phyloP scores from a whole-genome alignment of 2,888 invertebrate species.

The Ernsta delagoae region DNA sequence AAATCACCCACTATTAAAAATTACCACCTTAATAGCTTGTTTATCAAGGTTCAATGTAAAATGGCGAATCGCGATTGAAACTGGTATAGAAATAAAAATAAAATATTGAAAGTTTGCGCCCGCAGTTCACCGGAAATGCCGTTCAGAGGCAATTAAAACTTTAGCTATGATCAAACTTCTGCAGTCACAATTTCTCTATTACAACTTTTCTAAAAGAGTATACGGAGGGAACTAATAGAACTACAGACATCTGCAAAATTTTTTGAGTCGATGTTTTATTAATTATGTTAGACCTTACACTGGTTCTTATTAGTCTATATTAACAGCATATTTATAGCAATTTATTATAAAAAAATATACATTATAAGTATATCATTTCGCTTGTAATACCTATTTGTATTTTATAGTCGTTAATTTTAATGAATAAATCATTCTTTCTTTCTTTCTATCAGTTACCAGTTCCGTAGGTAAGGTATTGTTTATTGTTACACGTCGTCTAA shows the following conservation, averaged over 20 bases:
- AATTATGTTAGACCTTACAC: no score
- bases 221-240: background rate
- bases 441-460: no score
- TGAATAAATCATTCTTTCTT: no score
- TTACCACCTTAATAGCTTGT: conserved; percentile 4
- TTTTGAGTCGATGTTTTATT: background rate
- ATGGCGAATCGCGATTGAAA: conserved; percentile 44
- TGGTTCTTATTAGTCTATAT: no score
- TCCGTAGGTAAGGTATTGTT: no score
- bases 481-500: no score
- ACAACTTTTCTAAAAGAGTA: conserved; percentile 52
- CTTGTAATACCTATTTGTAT: no score
- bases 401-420: no score
- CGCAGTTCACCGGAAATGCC: conserved; percentile 62
- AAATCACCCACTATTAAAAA: no score
- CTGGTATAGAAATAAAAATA: conserved; percentile 52
- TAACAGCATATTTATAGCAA: no score
- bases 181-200: conserved; percentile 68
- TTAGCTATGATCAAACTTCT: conserved; percentile 76
- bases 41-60: background rate
- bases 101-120: conserved; percentile 63
- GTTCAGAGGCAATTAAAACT: conserved; percentile 80
- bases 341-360: no score
- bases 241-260: background rate
- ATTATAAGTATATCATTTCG: no score